phyloP scores from a whole-genome alignment of 2,113 vertebrate species.

The Phycodurus eques region DNA sequence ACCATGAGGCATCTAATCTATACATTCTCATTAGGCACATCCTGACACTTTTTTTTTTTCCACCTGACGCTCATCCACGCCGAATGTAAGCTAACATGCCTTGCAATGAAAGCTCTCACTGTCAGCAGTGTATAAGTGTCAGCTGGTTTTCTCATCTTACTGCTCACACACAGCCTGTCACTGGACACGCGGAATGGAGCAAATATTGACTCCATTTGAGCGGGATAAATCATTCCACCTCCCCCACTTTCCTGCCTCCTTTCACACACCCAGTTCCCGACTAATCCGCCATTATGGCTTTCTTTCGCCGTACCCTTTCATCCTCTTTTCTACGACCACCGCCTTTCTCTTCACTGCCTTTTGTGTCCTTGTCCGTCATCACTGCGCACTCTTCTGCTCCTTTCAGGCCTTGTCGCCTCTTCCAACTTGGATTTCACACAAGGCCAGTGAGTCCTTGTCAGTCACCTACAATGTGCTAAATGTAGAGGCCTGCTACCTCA shows the following conservation, averaged over 20 bases:
- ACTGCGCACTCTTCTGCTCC: constrained; percentile 15
- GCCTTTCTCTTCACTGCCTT: constrained; percentile 49
- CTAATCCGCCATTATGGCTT: constrained; percentile 60
- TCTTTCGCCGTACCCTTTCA: constrained; percentile 57
- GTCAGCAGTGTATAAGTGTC: constrained; percentile 30
- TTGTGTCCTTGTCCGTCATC: constrained; percentile 52
- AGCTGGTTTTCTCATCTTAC: constrained; percentile 26
- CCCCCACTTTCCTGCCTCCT: constrained; percentile 22
- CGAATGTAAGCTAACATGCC: neutral
- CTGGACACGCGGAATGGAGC: constrained; percentile 64
- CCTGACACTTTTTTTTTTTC: neutral
- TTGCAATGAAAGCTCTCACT: neutral
- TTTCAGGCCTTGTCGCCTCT: constrained; percentile 37
- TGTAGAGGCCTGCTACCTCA: constrained; percentile 8
- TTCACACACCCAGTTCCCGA: constrained; percentile 42
- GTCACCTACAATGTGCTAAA: constrained; percentile 5
- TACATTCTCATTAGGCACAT: constrained; percentile 34
- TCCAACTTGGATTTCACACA: constrained; percentile 11
- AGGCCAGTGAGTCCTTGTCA: neutral
- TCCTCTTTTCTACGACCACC: constrained; percentile 43
- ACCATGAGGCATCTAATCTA: constrained; percentile 7
- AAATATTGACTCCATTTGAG: constrained; percentile 75
- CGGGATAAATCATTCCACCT: constrained; percentile 48
- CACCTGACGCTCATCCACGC: neutral
- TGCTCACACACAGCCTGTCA: constrained; percentile 14